Base-by-base conservation (phyloP, 1,140 invertebrate species). In the Aethina tumida region DNA sequence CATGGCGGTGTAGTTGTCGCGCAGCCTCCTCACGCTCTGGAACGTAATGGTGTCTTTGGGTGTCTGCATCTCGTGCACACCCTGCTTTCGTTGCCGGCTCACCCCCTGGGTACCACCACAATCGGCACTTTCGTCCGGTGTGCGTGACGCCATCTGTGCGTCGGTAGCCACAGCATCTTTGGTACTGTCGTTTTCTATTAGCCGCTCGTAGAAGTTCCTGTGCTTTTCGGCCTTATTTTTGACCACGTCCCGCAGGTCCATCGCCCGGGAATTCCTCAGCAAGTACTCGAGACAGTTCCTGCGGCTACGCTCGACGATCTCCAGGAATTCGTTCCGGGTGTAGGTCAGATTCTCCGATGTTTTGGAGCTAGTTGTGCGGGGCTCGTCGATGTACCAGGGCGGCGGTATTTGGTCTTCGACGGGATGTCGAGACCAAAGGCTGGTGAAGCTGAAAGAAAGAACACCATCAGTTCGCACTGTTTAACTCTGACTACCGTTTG, bases 1-100 rank as follows among this genome's bases (percentile, higher is more conserved):
- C 53, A 52, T 58, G 6, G 51, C 47, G 17, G 50, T 14, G 22
- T 56, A 58, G 15, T 57, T 51, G 7, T 55, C 48, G 0, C 53
- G 44, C 27, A 58, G 32, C 15, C 46, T 35, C 27, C 48, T 52
- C 2, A 60, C 58, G 43, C 53, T 57, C 18, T 53, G 44, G 37
- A 59, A 59, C 19, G 44, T 34, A 3, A 27, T 26, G 2, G 31
- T 26, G 25, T 43, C 32, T 12, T 43, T 17, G 1, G 35, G 15
- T 8, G 26, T 37, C 12, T 49, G 31, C 14, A 47, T 18, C 29
- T 55, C 41, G 33, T 43, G 52, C 5, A 55, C 53, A 10, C 54
- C 56, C 13, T 42, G 48, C 10, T 51, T 45, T 19, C 54, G 43
- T 35, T 55, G 50, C 22, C 54, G 43, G 30, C 39, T 49, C 35